These are phyloP conservation scores for Cottoperca gobio DNA, from an alignment of 2,797 vertebrate species.

Conservation along the genomic window DNA sequence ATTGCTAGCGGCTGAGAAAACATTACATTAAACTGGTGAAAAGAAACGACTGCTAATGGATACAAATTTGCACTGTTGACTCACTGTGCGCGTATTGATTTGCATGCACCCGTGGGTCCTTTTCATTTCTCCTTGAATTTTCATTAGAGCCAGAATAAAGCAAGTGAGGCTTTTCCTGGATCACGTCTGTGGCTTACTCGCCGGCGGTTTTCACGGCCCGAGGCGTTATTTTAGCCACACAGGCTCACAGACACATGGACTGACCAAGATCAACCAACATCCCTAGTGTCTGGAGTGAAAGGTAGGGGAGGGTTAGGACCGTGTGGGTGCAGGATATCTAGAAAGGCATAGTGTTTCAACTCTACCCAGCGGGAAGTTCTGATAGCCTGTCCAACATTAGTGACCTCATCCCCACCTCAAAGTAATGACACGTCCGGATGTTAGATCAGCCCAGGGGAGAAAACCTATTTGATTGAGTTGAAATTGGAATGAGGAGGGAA, in stretches of 20 bases:
- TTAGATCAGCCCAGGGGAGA: constrained; percentile 37
- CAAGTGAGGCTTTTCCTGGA: constrained; percentile 29
- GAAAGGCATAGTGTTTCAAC: constrained; percentile 36
- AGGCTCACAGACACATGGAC: constrained; percentile 34
- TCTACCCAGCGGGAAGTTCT: constrained; percentile 41
- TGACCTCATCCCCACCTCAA: constrained; percentile 63
- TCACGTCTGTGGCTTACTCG: constrained; percentile 11
- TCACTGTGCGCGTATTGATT: constrained; percentile 61
- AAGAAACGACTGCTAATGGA: constrained; percentile 57
- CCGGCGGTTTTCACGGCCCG: constrained; percentile 30
- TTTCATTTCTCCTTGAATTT: constrained; percentile 56
- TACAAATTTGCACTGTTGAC: constrained; percentile 56
- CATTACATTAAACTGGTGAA: constrained; percentile 46
- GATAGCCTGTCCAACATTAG: constrained; percentile 55
- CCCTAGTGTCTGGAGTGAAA: constrained; percentile 24
- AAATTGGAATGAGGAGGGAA: constrained; percentile 29
- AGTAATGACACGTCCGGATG: constrained; percentile 57
- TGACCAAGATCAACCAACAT: constrained; percentile 20
- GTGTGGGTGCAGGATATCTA: constrained; percentile 12
- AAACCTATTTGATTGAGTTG: constrained; percentile 15
- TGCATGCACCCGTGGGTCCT: constrained; percentile 48
- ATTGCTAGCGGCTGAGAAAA: constrained; percentile 44
- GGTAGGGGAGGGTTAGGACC: constrained; percentile 12
- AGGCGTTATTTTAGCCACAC: constrained; percentile 31
- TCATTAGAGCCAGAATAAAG: constrained; percentile 46